These are phyloP conservation scores for Calephelis nemesis DNA, from an alignment of 1,140 invertebrate species.

Conservation along the genomic window DNA sequence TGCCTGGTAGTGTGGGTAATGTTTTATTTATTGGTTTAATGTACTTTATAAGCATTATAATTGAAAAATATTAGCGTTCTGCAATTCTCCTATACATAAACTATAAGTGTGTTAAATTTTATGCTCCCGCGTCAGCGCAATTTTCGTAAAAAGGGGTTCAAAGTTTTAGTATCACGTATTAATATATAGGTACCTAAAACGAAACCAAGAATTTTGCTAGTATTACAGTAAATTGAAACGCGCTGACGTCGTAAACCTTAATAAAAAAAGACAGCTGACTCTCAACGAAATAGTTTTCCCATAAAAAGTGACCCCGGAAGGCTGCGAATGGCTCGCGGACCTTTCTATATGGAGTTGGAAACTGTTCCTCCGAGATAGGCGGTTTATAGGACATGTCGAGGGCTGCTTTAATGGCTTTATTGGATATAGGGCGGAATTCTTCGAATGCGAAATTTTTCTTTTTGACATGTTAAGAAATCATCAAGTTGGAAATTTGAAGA, in stretches of 20 bases:
- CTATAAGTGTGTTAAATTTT: too few species aligned
- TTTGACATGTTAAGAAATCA: neutral
- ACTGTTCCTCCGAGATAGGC: constrained; percentile 25
- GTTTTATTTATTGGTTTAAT: too few species aligned
- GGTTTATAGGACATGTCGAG: constrained; percentile 23
- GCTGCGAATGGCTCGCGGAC: constrained; percentile 25
- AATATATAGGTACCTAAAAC: neutral
- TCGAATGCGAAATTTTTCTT: neutral
- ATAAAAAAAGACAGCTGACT: constrained; percentile 32
- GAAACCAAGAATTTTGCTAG: neutral
- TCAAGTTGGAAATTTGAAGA: neutral
- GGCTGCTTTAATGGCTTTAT: constrained; percentile 15
- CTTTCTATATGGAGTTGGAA: constrained; percentile 28
- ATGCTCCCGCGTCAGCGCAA: too few species aligned
- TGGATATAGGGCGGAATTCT: constrained; percentile 8
- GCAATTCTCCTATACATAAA: too few species aligned
- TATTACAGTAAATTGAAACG: constrained; percentile 20
- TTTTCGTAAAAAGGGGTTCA: too few species aligned
- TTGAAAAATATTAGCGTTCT: too few species aligned
- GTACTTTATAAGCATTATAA: too few species aligned
- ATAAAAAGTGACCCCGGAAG: constrained; percentile 37
- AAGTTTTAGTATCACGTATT: too few species aligned
- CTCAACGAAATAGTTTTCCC: constrained; percentile 38
- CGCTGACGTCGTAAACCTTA: constrained; percentile 30
- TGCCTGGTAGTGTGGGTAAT: too few species aligned